These are phyloP conservation scores for Gymnothorax javanicus DNA, from an alignment of 2,797 vertebrate genomes.

Conservation along the genomic window DNA sequence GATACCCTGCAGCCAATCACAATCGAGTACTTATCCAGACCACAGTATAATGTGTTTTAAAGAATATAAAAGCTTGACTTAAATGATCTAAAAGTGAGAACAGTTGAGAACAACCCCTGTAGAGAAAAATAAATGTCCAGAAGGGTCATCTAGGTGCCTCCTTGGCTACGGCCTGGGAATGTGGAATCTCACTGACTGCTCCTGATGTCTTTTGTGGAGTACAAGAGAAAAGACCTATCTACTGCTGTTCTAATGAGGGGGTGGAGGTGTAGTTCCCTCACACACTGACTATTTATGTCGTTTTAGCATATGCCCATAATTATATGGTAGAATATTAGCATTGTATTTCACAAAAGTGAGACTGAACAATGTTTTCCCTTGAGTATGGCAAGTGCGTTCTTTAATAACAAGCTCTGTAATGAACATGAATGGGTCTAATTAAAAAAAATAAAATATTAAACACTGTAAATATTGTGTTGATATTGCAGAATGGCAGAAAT, in stretches of 20 bases:
- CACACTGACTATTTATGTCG: slow-evolving; percentile 50
- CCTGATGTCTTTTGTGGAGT: slow-evolving; percentile 52
- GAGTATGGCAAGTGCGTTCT: background rate
- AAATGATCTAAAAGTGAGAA: background rate
- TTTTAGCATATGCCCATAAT: slow-evolving; percentile 47
- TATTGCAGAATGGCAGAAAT: background rate
- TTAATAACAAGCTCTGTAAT: background rate
- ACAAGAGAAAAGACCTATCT: slow-evolving; percentile 57
- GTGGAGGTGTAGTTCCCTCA: slow-evolving; percentile 54
- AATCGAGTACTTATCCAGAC: no score
- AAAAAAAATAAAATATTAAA: background rate
- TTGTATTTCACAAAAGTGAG: background rate
- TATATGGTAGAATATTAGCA: slow-evolving; percentile 37
- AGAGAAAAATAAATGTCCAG: background rate
- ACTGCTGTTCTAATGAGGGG: slow-evolving; percentile 56
- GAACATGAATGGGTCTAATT: background rate
- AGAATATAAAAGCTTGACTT: background rate
- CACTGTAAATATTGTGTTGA: background rate
- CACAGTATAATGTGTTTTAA: background rate
- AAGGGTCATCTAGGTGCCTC: background rate
- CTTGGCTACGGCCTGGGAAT: background rate
- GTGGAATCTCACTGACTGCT: background rate
- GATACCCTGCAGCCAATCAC: no score
- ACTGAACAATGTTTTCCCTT: background rate
- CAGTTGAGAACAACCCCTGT: background rate